Base-by-base conservation (phyloP, 2,113 vertebrate species). In the Cryptotis parvus region DNA sequence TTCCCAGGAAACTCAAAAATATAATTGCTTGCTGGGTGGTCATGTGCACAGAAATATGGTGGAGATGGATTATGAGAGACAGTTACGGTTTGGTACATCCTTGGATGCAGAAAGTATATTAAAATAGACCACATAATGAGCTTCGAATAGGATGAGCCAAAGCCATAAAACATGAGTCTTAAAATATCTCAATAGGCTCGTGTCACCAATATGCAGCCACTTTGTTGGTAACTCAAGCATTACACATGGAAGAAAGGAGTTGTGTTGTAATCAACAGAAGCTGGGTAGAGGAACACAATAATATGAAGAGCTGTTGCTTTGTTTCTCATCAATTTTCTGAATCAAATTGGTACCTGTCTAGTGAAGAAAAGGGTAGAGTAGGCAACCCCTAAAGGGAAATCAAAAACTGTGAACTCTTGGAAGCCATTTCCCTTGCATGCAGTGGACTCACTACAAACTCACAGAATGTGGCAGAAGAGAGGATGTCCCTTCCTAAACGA, bases 41-140 rank as follows among this genome's bases (percentile, higher is more conserved):
- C 66, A 39, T 73, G 65, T 89, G 80, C 43, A 43, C 29, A 91
- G 75, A 91, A 91, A 85, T 61, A 70, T n/a, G 37, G 63, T 68
- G 66, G 55, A 80, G 39, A 76, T 49, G 27, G 31, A 20, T 35
- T 91, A 73, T 77, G 84, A 88, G 94, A 70, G 75, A 85, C 26
- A 73, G 6, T 31, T 84, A 35, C 49, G 41, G 18, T 18, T 15
- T 70, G 72, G 55, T 55, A 88, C 52, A 27, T 18, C 27, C 55
- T 18, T 9, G 35, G 16, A 78, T 33, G 33, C 78, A 26, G 45
- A 90, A 74, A 82, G 31, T 65, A 90, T 69, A 68, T 89, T 91
- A 74, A 82, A 87, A 69, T 26, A 69, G 85, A 43, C 18, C 52
- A 65, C n/a, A 33, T 49, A 73, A 73, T 27, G 12, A 70, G 82